These are phyloP conservation scores for Arrhamphus sclerolepis DNA, from an alignment of 2,797 vertebrate genomes.

Conservation along the genomic window DNA sequence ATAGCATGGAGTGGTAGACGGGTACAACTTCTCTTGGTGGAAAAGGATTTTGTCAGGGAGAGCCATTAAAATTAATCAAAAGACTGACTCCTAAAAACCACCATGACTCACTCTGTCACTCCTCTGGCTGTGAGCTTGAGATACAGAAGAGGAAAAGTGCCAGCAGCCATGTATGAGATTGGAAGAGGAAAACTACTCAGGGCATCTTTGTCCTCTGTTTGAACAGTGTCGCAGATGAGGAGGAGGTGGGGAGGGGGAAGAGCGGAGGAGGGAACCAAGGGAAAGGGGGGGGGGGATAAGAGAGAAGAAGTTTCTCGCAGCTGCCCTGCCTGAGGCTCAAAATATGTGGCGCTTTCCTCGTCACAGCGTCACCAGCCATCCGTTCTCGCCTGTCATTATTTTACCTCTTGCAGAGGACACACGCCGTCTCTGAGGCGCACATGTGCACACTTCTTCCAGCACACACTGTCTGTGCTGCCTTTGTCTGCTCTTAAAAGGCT, in stretches of 20 bases:
- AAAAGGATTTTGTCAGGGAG: conserved; percentile 49
- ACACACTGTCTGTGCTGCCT: conserved; percentile 39
- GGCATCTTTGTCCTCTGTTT: conserved; percentile 75
- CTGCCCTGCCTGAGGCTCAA: conserved; percentile 70
- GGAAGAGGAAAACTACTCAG: conserved; percentile 66
- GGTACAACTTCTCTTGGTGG: conserved; percentile 25
- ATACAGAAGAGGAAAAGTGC: conserved; percentile 63
- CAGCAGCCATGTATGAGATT: conserved; percentile 55
- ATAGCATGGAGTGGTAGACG: conserved; percentile 26
- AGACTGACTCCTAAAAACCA: conserved; percentile 62
- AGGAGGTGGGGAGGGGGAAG: not conserved
- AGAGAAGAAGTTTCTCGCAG: conserved; percentile 60
- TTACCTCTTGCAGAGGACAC: conserved; percentile 67
- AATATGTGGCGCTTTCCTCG: conserved; percentile 61
- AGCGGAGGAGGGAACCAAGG: not conserved
- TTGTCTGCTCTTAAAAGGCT: conserved; percentile 55
- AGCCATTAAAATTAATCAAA: conserved; percentile 78
- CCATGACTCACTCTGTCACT: conserved; percentile 57
- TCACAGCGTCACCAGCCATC: conserved; percentile 65
- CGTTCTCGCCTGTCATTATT: conserved; percentile 71
- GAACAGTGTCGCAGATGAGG: conserved; percentile 57
- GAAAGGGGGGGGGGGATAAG: conserved; percentile 30
- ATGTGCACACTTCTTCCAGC: conserved; percentile 43
- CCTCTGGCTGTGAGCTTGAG: conserved; percentile 52
- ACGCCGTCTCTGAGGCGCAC: conserved; percentile 43